These are phyloP conservation scores for Amphiura filiformis DNA, from an alignment of 35 echinoderm and acorn worm genomes.

Conservation along the genomic window DNA sequence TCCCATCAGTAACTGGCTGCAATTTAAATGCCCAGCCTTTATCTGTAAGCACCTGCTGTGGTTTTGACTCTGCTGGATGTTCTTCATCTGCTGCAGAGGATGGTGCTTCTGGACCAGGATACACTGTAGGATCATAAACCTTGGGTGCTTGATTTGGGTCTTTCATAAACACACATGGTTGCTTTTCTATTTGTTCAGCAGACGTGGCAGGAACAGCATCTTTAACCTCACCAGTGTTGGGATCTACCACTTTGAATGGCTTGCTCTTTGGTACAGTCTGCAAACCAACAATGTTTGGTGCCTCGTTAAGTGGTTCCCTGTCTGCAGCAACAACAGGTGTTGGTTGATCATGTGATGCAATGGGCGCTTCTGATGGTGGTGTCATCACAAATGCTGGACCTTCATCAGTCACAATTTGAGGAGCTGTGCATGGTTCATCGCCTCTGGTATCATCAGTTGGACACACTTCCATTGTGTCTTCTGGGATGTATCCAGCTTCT, in stretches of 20 bases:
- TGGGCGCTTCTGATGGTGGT: slow-evolving; percentile 2
- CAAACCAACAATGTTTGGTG: neutral
- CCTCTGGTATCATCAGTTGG: no score
- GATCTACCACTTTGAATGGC: neutral
- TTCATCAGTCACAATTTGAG: slow-evolving; percentile 50
- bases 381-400: slow-evolving; percentile 55
- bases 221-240: neutral
- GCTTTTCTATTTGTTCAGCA: neutral
- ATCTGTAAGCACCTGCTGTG: neutral
- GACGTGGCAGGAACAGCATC: neutral
- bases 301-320: neutral
- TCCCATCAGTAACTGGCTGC: neutral
- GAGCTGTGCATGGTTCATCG: no score
- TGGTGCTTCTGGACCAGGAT: neutral
- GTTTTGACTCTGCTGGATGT: neutral
- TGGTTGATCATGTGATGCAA: neutral
- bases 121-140: neutral
- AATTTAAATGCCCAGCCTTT: neutral
- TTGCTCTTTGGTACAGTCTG: neutral
- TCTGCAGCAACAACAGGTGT: neutral
- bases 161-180: neutral
- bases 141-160: neutral
- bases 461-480: no score
- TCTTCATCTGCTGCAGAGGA: neutral
- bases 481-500: no score